Base-by-base conservation (phyloP, 2,888 invertebrate genomes). In the Buathra laborator region DNA sequence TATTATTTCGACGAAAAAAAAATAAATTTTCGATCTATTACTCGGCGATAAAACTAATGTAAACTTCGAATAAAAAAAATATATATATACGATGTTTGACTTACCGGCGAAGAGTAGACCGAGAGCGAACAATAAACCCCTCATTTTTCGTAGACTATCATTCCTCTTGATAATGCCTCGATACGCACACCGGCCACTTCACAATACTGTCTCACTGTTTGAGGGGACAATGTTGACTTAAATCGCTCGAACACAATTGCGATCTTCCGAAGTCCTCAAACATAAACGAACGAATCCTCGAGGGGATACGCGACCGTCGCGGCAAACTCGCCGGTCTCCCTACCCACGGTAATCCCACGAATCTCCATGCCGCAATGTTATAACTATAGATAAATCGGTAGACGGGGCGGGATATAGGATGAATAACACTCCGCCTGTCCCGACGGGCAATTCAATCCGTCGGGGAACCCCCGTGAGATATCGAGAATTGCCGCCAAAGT, bases 51-150 rank as follows among this genome's bases (percentile, higher is more conserved):
- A 7, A 37, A 37, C 9, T 1, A 1, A 7, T 9, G 37, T 37
- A 6, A 37, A 1, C 37, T 37, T 9, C 3, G 37, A 14, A 16
- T 37, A 67, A 43, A 62, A 29, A 51, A 9, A n/a, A 29, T 29
- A 59, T 24, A 59, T 7, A 1, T 48, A 7, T 5, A 53, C 19
- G 9, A 29, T 12, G 29, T 46, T 14, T 7, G 66, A 92, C 93
- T 93, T 89, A 93, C 93, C 93, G 88, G 93, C 92, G 84, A 93
- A 92, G 85, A 93, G 91, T 75, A 93, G 90, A 85, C 92, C 91
- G 87, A 93, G 89, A 90, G 92, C 91, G 83, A 93, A 89, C 89
- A 93, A 90, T 87, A 93, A 89, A 89, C 92, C 89, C 90, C 88
- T 93, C 93, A 93, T 93, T 90, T 91, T 93, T 87, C 86, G 71